Evolutionary conservation across 35 echinoderm and acorn worm genomes (phyloP), one percentile per base, ranked within the genome.

Genomic region (Ptychodera flava): DNA sequence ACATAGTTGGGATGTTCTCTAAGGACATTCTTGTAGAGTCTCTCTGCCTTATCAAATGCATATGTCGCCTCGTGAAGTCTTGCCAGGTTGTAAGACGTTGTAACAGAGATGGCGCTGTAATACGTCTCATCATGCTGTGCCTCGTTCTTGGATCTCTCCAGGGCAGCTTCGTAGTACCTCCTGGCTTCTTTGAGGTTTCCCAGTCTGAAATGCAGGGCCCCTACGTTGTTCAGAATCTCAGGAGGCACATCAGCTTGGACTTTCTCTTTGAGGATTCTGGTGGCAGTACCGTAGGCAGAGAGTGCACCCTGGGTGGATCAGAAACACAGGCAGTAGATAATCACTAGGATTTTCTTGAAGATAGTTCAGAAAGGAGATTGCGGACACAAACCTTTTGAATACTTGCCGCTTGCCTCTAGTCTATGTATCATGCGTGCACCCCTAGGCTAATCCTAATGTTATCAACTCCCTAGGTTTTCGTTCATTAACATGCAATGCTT

Each of bases 1-100:
- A 99, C 88, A 64, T 99, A 99, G 82, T 99, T 99, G 16, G 96
- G 96, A 92, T 99, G 96, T 28, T 99, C 96, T 77, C 85, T 90
- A 33, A 99, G 77, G 79, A 99, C 83, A 31, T 94, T 93, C 78
- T 99, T 99, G 83, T 99, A 99, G 0, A 94, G 83, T 52, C 92
- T 99, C 79, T 89, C 96, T 37, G 96, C 96, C 31, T 91, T 90
- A 75, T 99, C 96, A 85, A 87, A 94, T 33, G 78, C 33, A 78
- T 84, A 99, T 82, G 81, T 94, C 0, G 77, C 86, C 37, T 99
- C 96, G 81, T 90, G 86, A 16, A 99, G 88, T 31, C 96, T 83
- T 31, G 92, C 96, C 30, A 99, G 90, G 53, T 99, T 94, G 88
- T 94, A 94, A 6, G 96, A 85, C 16, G 93, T 92, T 78, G 96